Evolutionary conservation across 2,113 vertebrate species (phyloP).

Genomic region (Tretioscincus oriximinensis): DNA sequence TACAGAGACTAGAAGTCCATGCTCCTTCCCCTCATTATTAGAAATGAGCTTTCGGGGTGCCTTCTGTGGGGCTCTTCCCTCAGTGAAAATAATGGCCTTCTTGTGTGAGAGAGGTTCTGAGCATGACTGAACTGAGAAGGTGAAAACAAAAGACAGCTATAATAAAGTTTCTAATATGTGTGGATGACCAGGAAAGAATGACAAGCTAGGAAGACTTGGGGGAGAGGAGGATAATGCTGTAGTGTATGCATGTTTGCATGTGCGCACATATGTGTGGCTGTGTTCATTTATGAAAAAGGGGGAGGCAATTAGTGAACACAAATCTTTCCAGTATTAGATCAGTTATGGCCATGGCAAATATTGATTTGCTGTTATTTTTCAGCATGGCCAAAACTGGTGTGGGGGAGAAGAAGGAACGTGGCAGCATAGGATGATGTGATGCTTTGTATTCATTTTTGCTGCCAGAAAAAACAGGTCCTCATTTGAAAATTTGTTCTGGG

Average conservation of each 20-base stretch:
- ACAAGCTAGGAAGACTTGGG: neutral
- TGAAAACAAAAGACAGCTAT: neutral
- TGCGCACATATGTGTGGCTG: too few species aligned
- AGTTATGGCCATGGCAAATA: neutral
- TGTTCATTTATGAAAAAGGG: neutral
- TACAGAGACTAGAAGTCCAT: neutral
- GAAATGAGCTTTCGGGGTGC: neutral
- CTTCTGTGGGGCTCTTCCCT: neutral
- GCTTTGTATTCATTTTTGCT: neutral
- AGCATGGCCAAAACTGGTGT: neutral
- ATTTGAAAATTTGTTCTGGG: neutral
- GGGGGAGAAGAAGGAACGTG: neutral
- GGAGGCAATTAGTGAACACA: neutral
- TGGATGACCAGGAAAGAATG: neutral
- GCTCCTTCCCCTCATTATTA: neutral
- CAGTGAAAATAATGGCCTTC: neutral
- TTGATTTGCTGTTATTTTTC: slow-evolving; percentile 7
- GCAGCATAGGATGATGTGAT: neutral
- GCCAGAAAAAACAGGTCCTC: neutral
- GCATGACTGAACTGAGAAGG: slow-evolving; percentile 1
- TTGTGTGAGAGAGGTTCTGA: neutral
- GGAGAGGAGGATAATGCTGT: neutral
- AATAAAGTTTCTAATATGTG: slow-evolving; percentile 1
- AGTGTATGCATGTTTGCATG: neutral
- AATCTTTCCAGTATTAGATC: neutral